Conservation (phyloP, 2,888 invertebrate genomes). For the Loripinus fragilis region DNA sequence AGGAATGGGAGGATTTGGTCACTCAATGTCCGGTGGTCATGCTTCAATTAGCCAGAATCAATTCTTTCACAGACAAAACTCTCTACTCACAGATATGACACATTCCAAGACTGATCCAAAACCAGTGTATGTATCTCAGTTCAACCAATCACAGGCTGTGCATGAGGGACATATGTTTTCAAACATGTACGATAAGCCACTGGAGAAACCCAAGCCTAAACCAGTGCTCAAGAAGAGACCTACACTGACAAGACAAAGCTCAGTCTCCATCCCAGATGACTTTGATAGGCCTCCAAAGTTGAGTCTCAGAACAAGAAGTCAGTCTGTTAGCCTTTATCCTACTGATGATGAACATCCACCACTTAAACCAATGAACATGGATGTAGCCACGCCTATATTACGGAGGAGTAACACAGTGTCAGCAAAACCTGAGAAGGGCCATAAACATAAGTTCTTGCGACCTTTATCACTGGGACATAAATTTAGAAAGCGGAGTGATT, state of each 20-base stretch:
- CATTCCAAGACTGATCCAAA: conserved; percentile 47
- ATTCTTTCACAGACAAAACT: conserved; percentile 44
- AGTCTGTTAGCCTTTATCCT: conserved; percentile 31
- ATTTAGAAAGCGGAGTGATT: conserved; percentile 4
- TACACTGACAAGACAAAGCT: conserved; percentile 19
- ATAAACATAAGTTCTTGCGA: conserved; percentile 2
- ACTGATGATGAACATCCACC: conserved; percentile 28
- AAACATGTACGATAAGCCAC: conserved; percentile 47
- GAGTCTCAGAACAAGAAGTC: conserved; percentile 36
- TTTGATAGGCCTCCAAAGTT: conserved; percentile 26
- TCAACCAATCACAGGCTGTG: conserved; percentile 37
- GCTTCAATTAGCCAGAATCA: conserved; percentile 8
- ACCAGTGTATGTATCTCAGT: conserved; percentile 42
- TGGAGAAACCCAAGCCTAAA: conserved; percentile 39
- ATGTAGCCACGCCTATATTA: conserved; percentile 37
- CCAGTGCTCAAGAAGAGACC: conserved; percentile 4
- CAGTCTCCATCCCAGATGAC: conserved; percentile 25
- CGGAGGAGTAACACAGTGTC: conserved; percentile 17
- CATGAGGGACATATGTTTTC: conserved; percentile 30
- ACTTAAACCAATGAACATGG: conserved; percentile 53
- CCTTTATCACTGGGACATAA: not conserved
- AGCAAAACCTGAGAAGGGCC: not conserved
- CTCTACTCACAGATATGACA: conserved; percentile 54
- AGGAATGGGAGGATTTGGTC: conserved; percentile 16
- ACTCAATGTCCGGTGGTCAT: not conserved